phyloP scores from a whole-genome alignment of 1,140 invertebrate species.

The Stegodyphus mimosarum region DNA sequence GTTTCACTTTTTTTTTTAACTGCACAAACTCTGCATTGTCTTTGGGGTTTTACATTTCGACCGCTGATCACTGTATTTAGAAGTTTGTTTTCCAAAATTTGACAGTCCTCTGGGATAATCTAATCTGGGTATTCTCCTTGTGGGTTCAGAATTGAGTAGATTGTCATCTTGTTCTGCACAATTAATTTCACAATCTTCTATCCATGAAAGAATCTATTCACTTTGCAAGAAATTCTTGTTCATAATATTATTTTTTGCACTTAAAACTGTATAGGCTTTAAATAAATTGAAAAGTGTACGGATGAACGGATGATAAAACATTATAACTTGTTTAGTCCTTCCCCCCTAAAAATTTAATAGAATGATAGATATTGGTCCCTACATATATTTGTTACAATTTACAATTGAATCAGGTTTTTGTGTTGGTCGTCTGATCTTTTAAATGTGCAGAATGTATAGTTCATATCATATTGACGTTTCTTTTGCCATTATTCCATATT shows the following conservation, averaged over 20 bases:
- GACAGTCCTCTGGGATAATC: neutral
- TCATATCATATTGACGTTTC: neutral
- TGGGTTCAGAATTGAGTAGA: no score
- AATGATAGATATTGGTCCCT: no score
- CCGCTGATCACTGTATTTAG: neutral
- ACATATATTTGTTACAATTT: neutral
- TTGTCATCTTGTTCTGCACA: no score
- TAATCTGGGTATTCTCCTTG: neutral
- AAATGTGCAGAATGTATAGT: constrained; percentile 21
- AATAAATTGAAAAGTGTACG: no score
- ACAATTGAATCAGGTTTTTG: no score
- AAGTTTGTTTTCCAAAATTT: neutral
- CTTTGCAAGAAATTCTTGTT: constrained; percentile 6
- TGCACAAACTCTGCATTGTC: no score
- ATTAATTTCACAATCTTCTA: no score
- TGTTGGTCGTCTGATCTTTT: no score
- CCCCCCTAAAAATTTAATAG: neutral
- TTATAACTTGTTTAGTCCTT: no score
- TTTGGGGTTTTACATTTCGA: neutral
- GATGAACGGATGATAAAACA: no score
- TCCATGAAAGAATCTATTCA: neutral
- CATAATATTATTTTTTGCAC: neutral
- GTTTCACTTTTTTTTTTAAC: neutral
- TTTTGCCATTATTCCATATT: constrained; percentile 26
- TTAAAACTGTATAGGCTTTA: neutral